Base-by-base conservation (phyloP, 2,113 vertebrate genomes). In the Lasiurus cinereus region DNA sequence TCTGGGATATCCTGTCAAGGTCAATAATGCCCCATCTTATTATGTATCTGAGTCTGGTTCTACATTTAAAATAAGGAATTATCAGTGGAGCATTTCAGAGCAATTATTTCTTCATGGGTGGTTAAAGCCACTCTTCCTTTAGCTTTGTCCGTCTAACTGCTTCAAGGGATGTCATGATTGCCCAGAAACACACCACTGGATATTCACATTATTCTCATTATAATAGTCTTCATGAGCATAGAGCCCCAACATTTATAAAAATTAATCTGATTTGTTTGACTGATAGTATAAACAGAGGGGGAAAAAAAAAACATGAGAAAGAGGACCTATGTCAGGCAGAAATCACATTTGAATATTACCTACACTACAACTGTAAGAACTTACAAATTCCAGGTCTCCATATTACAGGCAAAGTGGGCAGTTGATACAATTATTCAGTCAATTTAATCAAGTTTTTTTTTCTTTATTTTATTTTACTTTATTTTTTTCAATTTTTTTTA, bases 61-160 rank as follows among this genome's bases (percentile, higher is more conserved):
- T 85, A 79, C 56, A 19, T 46, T 83, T 59, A 95, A 96, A 96
- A 83, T 83, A 93, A 96, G 43, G 48, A 94, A 92, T 89, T 96
- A 18, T 62, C 39, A 88, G 39, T n/a, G 79, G 88, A 96, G 19
- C 29, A 84, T 80, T 84, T 93, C 24, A 84, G 67, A 90, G 29
- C 59, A 94, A 64, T 89, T 96, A 79, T 89, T 91, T 95, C 54
- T 83, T 91, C 82, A 67, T 5, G 11, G 50, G 66, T 89, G 43
- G 19, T 89, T 89, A 89, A 74, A 93, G 21, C 43, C 82, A 91
- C 72, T 91, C 52, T 95, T 95, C 31, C 50, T 91, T 91, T 92
- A 94, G 22, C 8, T 69, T 79, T 94, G 64, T 62, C 67, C 67
- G 88, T 84, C 27, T 72, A 39, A 94, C 21, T 94, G 22, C 79